Conservation (phyloP, 35 echinoderm and acorn worm genomes). For the Lytechinus variegatus region DNA sequence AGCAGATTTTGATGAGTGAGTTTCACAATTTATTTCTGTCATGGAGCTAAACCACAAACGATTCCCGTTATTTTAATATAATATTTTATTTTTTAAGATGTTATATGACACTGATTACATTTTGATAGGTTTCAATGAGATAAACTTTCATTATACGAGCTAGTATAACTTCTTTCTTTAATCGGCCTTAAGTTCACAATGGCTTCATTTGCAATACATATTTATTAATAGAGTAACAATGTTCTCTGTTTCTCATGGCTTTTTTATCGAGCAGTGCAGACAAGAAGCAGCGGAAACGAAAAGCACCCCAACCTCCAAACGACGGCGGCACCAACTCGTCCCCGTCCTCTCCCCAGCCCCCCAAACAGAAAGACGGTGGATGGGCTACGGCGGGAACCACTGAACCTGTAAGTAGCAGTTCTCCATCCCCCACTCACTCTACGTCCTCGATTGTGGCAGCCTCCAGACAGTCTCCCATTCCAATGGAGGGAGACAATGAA, state of each 20-base stretch:
- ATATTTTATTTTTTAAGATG: background rate
- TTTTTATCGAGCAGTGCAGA: slow-evolving; percentile 27
- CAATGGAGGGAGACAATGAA: slow-evolving; percentile 6
- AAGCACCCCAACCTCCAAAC: slow-evolving; percentile 12
- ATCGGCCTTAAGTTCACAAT: too few relatives aligned
- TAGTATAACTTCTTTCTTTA: too few relatives aligned
- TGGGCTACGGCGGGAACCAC: background rate
- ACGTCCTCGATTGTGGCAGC: background rate
- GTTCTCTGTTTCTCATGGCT: background rate
- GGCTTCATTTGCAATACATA: background rate
- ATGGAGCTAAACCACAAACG: background rate
- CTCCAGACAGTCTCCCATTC: background rate
- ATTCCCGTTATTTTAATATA: background rate
- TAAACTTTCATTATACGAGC: too few relatives aligned
- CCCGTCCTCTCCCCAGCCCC: slow-evolving; percentile 30
- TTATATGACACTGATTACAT: too few relatives aligned
- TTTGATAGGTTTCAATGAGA: too few relatives aligned
- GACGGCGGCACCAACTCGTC: slow-evolving; percentile 35
- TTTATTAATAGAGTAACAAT: background rate
- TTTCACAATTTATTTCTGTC: background rate
- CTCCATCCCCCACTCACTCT: slow-evolving; percentile 35
- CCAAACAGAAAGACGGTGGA: slow-evolving; percentile 42
- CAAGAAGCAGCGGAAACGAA: slow-evolving; percentile 43
- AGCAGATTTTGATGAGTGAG: slow-evolving; percentile 54
- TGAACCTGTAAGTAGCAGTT: slow-evolving; percentile 44